Base-by-base conservation (phyloP, 2,113 vertebrate species). In the Crotalus viridis region DNA sequence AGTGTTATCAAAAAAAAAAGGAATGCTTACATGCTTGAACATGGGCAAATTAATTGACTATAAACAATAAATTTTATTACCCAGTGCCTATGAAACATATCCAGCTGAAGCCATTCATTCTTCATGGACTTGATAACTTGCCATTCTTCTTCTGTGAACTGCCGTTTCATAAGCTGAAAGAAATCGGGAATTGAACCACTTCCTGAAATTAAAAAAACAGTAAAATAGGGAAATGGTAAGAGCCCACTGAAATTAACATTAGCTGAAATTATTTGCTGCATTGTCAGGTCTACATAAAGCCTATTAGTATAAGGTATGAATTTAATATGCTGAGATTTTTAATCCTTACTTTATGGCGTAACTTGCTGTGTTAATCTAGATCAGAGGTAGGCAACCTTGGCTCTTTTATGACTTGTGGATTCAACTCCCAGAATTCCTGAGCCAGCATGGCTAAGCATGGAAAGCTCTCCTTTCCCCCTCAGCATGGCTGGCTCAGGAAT, bases 61-160 rank as follows among this genome's bases (percentile, higher is more conserved):
- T 1, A 39, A 81, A 89, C 22, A 81, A 10, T 3, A 12, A 90
- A 90, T 88, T 13, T 26, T 59, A 95, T 98, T 99, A 99, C 99
- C 99, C 99, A 99, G 95, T 99, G 98, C 87, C 99, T 98, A 97
- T 99, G 98, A 98, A 99, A 99, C 97, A 98, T 97, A 93, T 98
- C 97, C 92, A 99, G 98, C 94, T 99, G 98, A 96, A 97, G 97
- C 98, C 97, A 98, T 95, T 99, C 99, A 1, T 97, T 97, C 93
- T 96, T 97, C 88, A 98, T 97, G 59, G 98, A 98, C 95, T 96
- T 98, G 97, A 99, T 99, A 92, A 96, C 96, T 91, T 92, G 94
- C 99, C 99, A 99, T 96, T 99, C 99, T 43, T 97, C 96, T 85
- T 97, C 98, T 48, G 99, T 99, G 95, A 99, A 99, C 97, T 99